Conservation (phyloP, 2,113 vertebrate species). For the Hydropotes inermis region DNA sequence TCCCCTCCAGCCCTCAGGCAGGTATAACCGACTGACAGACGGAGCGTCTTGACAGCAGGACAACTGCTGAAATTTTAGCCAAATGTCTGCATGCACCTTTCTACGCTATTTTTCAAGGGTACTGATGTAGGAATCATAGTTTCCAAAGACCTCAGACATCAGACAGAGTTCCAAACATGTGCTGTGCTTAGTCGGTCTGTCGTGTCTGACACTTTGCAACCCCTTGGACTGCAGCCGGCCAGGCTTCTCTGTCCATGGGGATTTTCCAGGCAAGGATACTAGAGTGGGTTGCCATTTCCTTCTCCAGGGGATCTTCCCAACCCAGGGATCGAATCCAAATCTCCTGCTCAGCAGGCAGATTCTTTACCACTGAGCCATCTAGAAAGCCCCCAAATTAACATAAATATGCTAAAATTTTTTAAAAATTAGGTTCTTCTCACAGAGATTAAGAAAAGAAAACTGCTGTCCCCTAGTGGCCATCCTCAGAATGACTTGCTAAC, state of each 20-base stretch:
- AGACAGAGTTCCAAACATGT: neutral
- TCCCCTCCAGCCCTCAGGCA: neutral
- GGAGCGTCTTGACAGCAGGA: neutral
- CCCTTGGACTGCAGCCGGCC: neutral
- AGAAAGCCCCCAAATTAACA: neutral
- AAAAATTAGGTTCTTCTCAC: neutral
- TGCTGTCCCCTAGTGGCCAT: constrained; percentile 74
- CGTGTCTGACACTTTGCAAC: neutral
- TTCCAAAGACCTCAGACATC: neutral
- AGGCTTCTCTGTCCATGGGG: neutral
- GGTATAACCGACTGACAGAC: neutral
- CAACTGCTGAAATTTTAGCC: neutral
- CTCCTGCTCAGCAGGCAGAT: neutral
- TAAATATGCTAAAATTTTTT: neutral
- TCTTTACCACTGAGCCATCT: neutral
- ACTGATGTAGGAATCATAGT: neutral
- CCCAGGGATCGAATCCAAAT: neutral
- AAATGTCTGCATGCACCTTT: neutral
- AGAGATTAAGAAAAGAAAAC: neutral
- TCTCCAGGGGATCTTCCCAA: neutral
- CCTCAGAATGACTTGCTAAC: neutral
- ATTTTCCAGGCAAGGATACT: neutral
- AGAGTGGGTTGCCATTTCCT: neutral
- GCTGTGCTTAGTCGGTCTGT: neutral
- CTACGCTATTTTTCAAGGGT: neutral